Percentiles rank a stretch among this genome's conserved stretches.
Evolutionary conservation across 2,888 invertebrate species (phyloP).

Genomic region (Drosophila anceps): DNA sequence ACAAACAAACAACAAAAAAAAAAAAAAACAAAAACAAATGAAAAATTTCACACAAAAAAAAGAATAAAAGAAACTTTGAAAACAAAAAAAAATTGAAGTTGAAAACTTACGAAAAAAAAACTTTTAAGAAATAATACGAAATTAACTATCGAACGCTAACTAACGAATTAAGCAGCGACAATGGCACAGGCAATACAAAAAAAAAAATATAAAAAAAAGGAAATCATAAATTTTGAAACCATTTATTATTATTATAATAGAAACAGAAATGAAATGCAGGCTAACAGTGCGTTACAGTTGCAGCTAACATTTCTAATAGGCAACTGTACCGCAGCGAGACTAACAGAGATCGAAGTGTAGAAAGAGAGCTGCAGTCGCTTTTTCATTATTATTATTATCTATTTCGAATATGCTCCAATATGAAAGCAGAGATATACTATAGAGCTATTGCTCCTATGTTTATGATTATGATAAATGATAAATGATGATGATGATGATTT

Average conservation of each 20-base stretch:
- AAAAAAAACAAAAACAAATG: conserved; percentile 33
- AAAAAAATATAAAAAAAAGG: not conserved
- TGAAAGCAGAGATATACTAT: conserved; percentile 35
- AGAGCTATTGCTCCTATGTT: conserved; percentile 56
- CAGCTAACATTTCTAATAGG: conserved; percentile 17
- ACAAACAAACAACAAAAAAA: conserved; percentile 26
- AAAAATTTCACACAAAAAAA: conserved; percentile 27
- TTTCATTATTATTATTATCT: conserved; percentile 35
- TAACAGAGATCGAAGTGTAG: conserved; percentile 42
- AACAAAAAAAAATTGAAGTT: conserved; percentile 51
- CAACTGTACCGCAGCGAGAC: conserved; percentile 34
- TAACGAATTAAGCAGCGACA: conserved; percentile 66
- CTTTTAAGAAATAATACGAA: conserved; percentile 57
- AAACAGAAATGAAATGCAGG: conserved; percentile 13
- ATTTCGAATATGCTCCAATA: conserved; percentile 66
- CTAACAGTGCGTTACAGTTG: conserved; percentile 37
- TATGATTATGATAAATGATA: conserved; percentile 48
- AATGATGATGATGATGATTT: conserved; percentile 44
- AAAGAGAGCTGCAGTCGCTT: conserved; percentile 42
- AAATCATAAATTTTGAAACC: conserved; percentile 1
- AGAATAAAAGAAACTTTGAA: conserved; percentile 44
- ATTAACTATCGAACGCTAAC: conserved; percentile 64
- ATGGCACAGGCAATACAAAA: conserved; percentile 43
- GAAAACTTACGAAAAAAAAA: conserved; percentile 53
- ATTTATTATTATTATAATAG: conserved; percentile 17